Conservation (phyloP, 2,888 invertebrate species). For the Heliconius ismenius region DNA sequence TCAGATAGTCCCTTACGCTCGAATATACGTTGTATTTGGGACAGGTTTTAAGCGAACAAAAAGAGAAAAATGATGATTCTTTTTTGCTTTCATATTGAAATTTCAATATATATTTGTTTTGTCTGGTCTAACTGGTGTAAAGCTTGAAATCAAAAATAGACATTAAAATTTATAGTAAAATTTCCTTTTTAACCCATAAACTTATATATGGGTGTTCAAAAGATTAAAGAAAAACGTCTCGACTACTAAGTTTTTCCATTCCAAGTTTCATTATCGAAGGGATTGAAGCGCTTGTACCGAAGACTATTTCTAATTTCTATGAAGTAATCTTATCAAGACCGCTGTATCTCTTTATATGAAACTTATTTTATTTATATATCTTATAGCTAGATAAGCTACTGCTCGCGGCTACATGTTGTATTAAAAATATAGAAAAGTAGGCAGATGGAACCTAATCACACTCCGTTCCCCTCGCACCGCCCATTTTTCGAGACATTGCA, state of each 20-base stretch:
- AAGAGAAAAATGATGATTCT: not conserved
- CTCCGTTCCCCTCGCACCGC: not conserved
- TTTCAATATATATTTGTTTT: not conserved
- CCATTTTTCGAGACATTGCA: not conserved
- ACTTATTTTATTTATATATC: not conserved
- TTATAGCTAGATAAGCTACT: not conserved
- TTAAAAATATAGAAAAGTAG: too few relatives aligned
- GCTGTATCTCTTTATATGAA: too few relatives aligned
- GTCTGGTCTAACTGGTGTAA: not conserved
- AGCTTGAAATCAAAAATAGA: not conserved
- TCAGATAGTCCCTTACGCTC: slow-evolving; percentile 21
- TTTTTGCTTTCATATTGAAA: not conserved
- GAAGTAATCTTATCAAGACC: not conserved
- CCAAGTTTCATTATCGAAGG: not conserved
- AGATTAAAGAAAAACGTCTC: not conserved
- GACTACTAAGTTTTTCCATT: not conserved
- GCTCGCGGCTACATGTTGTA: not conserved
- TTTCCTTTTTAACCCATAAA: too few relatives aligned
- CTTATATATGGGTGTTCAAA: not conserved
- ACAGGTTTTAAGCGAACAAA: slow-evolving; percentile 11
- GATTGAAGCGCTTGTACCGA: not conserved
- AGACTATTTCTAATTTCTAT: not conserved
- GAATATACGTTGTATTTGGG: not conserved
- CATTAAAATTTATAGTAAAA: too few relatives aligned
- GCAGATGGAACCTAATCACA: not conserved